Percentiles rank a stretch among this genome's conserved stretches.
phyloP scores from a whole-genome alignment of 1,140 invertebrate species.

The Mesaphorura yosii region DNA sequence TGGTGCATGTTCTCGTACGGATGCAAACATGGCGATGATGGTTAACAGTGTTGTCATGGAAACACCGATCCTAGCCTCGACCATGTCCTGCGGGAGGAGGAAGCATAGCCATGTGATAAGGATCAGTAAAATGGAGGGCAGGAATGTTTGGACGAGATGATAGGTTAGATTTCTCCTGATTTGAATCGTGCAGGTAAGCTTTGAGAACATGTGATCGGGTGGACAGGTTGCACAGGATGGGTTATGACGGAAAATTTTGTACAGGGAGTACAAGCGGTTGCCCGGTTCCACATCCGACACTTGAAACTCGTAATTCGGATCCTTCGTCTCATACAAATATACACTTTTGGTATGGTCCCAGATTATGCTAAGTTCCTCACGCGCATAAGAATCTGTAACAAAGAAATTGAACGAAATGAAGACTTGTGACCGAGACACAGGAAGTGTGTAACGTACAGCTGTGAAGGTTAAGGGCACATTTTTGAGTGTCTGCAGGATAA shows the following conservation, averaged over 20 bases:
- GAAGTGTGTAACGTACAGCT: too few relatives aligned
- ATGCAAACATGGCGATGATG: conserved; percentile 5
- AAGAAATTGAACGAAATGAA: too few relatives aligned
- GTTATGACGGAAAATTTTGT: background rate
- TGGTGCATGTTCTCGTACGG: conserved; percentile 1
- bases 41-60: conserved; percentile 9
- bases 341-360: background rate
- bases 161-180: conserved; percentile 1
- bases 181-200: background rate
- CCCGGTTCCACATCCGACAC: background rate
- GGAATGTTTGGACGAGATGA: conserved; percentile 3
- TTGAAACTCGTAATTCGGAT: background rate
- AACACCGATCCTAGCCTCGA: conserved; percentile 1
- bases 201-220: background rate
- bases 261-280: background rate
- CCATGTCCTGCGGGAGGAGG: background rate
- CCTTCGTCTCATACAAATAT: background rate
- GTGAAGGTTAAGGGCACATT: conserved; percentile 11
- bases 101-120: conserved; percentile 7
- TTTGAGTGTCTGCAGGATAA: conserved; percentile 25
- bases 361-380: background rate
- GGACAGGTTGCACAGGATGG: background rate
- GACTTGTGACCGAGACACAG: too few relatives aligned
- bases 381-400: too few relatives aligned
- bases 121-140: conserved; percentile 1